These are phyloP conservation scores for Malacoctenus gilli DNA, from an alignment of 2,797 vertebrate species.

Conservation along the genomic window DNA sequence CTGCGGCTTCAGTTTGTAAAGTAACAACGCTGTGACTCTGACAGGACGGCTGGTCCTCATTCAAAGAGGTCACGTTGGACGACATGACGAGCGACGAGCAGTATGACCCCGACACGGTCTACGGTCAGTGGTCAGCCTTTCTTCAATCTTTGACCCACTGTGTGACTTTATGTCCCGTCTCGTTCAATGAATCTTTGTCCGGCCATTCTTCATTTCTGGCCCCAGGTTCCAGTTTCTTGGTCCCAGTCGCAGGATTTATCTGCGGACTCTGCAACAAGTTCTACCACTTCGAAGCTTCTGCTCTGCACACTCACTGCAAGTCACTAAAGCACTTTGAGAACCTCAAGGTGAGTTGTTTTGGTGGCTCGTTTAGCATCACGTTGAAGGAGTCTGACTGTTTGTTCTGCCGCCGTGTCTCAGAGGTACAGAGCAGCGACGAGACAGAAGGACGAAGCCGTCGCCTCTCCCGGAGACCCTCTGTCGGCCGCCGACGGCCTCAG, in stretches of 20 bases:
- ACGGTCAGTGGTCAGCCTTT: constrained; percentile 81
- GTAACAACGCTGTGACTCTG: no score
- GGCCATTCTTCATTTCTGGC: no score
- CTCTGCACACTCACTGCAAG: constrained; percentile 92
- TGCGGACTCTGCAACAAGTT: constrained; percentile 95
- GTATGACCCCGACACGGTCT: constrained; percentile 86
- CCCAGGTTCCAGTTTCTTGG: constrained; percentile 91
- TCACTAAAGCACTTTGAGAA: constrained; percentile 93
- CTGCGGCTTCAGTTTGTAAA: no score
- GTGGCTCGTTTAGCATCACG: constrained; percentile 6
- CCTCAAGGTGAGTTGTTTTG: constrained; percentile 88
- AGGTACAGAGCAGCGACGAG: constrained; percentile 63
- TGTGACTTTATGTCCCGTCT: neutral
- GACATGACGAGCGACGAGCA: constrained; percentile 83
- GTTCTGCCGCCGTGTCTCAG: constrained; percentile 61
- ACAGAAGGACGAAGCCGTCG: constrained; percentile 50
- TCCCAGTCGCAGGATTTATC: constrained; percentile 93
- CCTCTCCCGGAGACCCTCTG: constrained; percentile 29
- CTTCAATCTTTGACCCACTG: no score
- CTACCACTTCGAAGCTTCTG: constrained; percentile 90
- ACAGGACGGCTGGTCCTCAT: constrained; percentile 70
- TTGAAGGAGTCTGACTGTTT: neutral
- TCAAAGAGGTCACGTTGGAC: constrained; percentile 81
- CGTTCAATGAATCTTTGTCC: neutral
- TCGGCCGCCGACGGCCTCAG: constrained; percentile 27